These are phyloP conservation scores for Agriopis leucophaearia DNA, from an alignment of 2,888 invertebrate species.

Conservation along the genomic window DNA sequence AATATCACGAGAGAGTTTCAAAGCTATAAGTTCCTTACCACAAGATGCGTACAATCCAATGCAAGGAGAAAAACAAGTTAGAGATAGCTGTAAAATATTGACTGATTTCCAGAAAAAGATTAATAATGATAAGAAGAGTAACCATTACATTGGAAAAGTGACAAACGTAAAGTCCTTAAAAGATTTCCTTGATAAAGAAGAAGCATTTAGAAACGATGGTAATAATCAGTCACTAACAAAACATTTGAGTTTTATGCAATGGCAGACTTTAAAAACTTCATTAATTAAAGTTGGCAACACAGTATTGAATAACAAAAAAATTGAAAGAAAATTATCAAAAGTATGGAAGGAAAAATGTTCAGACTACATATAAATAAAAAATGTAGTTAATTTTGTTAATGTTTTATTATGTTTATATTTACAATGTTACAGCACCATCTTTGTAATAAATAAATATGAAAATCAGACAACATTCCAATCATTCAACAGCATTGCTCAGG, in stretches of 20 bases:
- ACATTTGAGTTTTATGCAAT: slow-evolving; percentile 84
- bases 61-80: slow-evolving; percentile 54
- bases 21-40: slow-evolving; percentile 6
- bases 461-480: slow-evolving; percentile 22
- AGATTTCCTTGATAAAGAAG: slow-evolving; percentile 71
- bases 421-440: slow-evolving; percentile 73
- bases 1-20: slow-evolving; percentile 35
- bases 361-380: slow-evolving; percentile 53
- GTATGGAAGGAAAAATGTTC: slow-evolving; percentile 80
- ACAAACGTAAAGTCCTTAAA: slow-evolving; percentile 62
- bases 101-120: slow-evolving; percentile 44
- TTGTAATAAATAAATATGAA: slow-evolving; percentile 58
- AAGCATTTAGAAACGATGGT: slow-evolving; percentile 66
- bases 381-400: slow-evolving; percentile 16
- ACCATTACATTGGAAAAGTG: slow-evolving; percentile 63
- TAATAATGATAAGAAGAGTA: slow-evolving; percentile 35
- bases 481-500: slow-evolving; percentile 61
- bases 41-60: slow-evolving; percentile 30
- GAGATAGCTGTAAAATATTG: slow-evolving; percentile 58
- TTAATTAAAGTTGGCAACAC: slow-evolving; percentile 63
- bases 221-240: slow-evolving; percentile 64
- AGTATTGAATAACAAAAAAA: slow-evolving; percentile 65
- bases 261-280: slow-evolving; percentile 80
- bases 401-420: slow-evolving; percentile 52
- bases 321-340: slow-evolving; percentile 71